phyloP scores from a whole-genome alignment of 2,797 vertebrate genomes.

The Periophthalmus magnuspinnatus region DNA sequence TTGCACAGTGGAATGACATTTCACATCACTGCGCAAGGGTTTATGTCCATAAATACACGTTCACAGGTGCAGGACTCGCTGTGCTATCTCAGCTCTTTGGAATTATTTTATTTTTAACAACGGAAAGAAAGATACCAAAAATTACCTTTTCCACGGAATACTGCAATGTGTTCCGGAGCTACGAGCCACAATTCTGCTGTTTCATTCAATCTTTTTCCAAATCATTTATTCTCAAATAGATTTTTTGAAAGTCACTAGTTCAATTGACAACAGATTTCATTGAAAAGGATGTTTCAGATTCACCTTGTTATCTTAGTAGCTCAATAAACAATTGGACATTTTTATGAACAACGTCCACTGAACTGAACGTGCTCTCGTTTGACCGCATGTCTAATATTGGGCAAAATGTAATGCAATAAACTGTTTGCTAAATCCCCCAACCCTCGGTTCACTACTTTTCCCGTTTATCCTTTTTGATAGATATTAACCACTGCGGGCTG shows the following conservation, averaged over 20 bases:
- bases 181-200: conserved; percentile 5
- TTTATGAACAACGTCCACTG: neutral
- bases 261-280: conserved; percentile 4
- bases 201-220: conserved; percentile 17
- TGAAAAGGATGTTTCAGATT: neutral
- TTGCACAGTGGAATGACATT: conserved; percentile 60
- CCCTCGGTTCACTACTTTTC: no score
- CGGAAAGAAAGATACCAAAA: conserved; percentile 30
- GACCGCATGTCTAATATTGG: neutral
- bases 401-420: no score
- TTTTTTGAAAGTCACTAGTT: conserved; percentile 14
- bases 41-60: conserved; percentile 60
- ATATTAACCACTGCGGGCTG: neutral
- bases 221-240: neutral
- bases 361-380: neutral
- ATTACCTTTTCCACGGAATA: conserved; percentile 23
- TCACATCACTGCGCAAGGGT: conserved; percentile 62
- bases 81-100: conserved; percentile 51
- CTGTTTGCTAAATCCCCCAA: no score
- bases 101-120: conserved; percentile 53
- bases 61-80: conserved; percentile 57
- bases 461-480: neutral
- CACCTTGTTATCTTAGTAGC: neutral
- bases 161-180: conserved; percentile 26
- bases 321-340: neutral